phyloP scores from a whole-genome alignment of 2,888 invertebrate species.

The Branchellion lobata region DNA sequence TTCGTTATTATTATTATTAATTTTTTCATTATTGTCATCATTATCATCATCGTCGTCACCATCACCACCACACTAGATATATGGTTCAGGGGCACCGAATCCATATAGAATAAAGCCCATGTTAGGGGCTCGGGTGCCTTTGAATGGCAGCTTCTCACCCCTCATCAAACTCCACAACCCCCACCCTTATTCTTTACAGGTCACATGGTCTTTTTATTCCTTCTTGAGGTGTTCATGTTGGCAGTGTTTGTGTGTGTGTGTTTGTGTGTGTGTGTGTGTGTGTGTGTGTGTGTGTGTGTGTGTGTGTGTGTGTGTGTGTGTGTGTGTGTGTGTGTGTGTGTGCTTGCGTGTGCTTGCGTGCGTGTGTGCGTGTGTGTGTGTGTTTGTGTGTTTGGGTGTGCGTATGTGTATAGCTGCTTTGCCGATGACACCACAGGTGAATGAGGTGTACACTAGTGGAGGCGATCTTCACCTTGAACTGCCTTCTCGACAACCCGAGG shows the following conservation, averaged over 20 bases:
- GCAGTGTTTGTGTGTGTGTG: too few relatives aligned
- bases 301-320: too few relatives aligned
- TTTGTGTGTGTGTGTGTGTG: too few relatives aligned
- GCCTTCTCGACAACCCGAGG: constrained; percentile 72
- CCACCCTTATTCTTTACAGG: constrained; percentile 80
- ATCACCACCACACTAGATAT: constrained; percentile 57
- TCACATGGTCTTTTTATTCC: constrained; percentile 63
- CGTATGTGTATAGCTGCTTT: too few relatives aligned
- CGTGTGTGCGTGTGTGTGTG: too few relatives aligned
- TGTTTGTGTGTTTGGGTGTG: too few relatives aligned
- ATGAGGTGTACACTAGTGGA: constrained; percentile 72
- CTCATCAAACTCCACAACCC: constrained; percentile 92
- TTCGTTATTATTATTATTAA: not conserved
- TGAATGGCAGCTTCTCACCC: constrained; percentile 85
- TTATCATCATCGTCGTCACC: not conserved
- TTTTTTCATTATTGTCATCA: not conserved
- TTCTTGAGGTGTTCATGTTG: too few relatives aligned
- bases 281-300: too few relatives aligned
- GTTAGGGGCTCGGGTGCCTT: constrained; percentile 83
- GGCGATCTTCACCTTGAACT: constrained; percentile 84
- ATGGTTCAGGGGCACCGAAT: constrained; percentile 77
- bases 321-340: too few relatives aligned
- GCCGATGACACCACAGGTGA: constrained; percentile 72
- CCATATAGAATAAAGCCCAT: constrained; percentile 87
- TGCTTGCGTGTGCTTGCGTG: too few relatives aligned